Percentiles rank a stretch among this genome's conserved stretches.
These are phyloP conservation scores for Bujurquina vittata DNA, from an alignment of 2,113 vertebrate genomes.

Conservation along the genomic window DNA sequence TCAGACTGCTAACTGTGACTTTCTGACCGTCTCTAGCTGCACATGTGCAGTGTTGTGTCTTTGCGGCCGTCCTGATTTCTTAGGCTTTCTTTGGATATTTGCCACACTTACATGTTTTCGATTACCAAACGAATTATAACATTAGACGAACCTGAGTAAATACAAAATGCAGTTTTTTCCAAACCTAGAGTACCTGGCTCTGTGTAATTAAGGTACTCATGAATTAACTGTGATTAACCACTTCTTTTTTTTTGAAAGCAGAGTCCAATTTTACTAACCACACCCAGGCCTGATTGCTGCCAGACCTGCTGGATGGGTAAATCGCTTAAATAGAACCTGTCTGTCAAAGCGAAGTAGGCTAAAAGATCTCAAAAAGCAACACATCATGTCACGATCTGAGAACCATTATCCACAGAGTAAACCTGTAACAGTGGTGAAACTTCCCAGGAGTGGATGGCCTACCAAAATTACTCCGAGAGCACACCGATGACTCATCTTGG, in stretches of 20 bases:
- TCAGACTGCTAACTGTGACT: neutral
- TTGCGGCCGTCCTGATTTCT: neutral
- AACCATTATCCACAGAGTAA: too few relatives aligned
- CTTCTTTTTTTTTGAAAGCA: too few relatives aligned
- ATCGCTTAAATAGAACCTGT: too few relatives aligned
- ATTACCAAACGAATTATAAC: neutral
- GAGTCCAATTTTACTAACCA: too few relatives aligned
- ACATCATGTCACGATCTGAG: too few relatives aligned
- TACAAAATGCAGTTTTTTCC: neutral
- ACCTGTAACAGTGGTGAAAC: too few relatives aligned
- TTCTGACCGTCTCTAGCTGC: neutral
- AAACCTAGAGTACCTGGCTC: neutral
- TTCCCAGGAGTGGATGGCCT: too few relatives aligned
- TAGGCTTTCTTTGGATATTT: neutral
- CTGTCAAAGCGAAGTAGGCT: neutral
- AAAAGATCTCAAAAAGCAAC: neutral
- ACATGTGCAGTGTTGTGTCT: neutral
- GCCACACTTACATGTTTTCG: neutral
- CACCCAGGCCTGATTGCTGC: too few relatives aligned
- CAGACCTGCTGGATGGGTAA: too few relatives aligned
- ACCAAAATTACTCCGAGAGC: too few relatives aligned
- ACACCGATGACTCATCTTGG: too few relatives aligned
- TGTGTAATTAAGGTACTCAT: neutral
- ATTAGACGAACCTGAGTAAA: neutral
- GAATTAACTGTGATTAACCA: neutral